Conservation (phyloP, 1,140 invertebrate genomes). For the Conus betulinus region DNA sequence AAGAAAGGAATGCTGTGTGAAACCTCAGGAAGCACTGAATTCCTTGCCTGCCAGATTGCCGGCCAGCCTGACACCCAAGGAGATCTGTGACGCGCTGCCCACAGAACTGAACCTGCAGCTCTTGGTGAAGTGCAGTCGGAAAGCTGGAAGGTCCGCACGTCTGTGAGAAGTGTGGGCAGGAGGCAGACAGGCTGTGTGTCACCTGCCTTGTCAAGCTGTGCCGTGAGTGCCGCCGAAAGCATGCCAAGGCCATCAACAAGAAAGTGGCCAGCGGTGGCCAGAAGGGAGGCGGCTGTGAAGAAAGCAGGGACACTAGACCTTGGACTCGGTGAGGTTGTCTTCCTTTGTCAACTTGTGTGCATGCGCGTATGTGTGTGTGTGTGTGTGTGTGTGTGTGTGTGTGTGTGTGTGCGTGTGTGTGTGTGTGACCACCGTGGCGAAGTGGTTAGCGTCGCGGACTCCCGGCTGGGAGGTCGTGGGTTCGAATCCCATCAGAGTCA, state of each 20-base stretch:
- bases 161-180: background rate
- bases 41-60: background rate
- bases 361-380: background rate
- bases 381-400: constrained; percentile 1
- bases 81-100: background rate
- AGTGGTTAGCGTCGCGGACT: no score
- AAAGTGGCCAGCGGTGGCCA: background rate
- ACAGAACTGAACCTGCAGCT: background rate
- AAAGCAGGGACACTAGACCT: background rate
- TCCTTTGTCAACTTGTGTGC: background rate
- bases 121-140: background rate
- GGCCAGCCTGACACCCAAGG: background rate
- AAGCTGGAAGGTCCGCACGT: background rate
- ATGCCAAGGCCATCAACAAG: background rate
- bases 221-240: background rate
- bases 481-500: no score
- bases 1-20: no score
- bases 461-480: no score
- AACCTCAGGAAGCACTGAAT: no score
- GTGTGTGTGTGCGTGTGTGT: background rate
- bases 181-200: background rate
- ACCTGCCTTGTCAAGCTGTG: background rate
- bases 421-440: no score
- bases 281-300: background rate
- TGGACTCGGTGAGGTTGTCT: background rate